phyloP scores from a whole-genome alignment of 2,888 invertebrate species.

The Dimorphilus gyrociliatus region DNA sequence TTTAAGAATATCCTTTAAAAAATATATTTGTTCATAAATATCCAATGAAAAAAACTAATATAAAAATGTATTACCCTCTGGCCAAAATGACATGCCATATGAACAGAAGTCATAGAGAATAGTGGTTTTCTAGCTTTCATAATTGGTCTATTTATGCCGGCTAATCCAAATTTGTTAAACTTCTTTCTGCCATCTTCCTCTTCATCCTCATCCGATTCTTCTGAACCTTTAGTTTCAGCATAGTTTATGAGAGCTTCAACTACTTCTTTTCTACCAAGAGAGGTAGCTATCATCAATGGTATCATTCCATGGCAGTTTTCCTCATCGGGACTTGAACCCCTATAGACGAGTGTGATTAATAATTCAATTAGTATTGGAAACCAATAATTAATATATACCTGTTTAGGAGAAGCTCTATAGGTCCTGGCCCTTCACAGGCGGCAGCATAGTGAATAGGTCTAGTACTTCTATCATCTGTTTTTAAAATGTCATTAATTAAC shows the following conservation, averaged over 20 bases:
- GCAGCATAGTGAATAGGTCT: slow-evolving; percentile 43
- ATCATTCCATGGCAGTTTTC: slow-evolving; percentile 35
- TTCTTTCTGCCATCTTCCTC: not conserved
- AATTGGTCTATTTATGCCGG: slow-evolving; percentile 4
- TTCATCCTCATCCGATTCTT: slow-evolving; percentile 7
- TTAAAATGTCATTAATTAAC: too few relatives aligned
- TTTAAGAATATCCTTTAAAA: slow-evolving; percentile 33
- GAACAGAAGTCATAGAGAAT: slow-evolving; percentile 1
- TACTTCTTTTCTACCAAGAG: slow-evolving; percentile 33
- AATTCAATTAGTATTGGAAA: not conserved
- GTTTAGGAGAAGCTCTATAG: slow-evolving; percentile 36
- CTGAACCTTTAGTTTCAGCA: slow-evolving; percentile 10
- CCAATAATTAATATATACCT: slow-evolving; percentile 15
- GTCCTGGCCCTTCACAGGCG: slow-evolving; percentile 39
- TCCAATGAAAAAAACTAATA: too few relatives aligned
- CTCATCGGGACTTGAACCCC: slow-evolving; percentile 29
- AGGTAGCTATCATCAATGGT: slow-evolving; percentile 37
- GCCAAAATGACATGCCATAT: too few relatives aligned
- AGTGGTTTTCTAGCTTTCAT: not conserved
- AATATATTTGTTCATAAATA: not conserved
- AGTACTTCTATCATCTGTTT: slow-evolving; percentile 38
- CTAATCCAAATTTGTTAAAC: slow-evolving; percentile 1
- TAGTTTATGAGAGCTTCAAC: slow-evolving; percentile 31
- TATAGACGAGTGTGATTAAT: slow-evolving; percentile 13
- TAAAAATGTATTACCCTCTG: too few relatives aligned